Conservation (phyloP, 2,113 vertebrate species). For the Vombatus ursinus region DNA sequence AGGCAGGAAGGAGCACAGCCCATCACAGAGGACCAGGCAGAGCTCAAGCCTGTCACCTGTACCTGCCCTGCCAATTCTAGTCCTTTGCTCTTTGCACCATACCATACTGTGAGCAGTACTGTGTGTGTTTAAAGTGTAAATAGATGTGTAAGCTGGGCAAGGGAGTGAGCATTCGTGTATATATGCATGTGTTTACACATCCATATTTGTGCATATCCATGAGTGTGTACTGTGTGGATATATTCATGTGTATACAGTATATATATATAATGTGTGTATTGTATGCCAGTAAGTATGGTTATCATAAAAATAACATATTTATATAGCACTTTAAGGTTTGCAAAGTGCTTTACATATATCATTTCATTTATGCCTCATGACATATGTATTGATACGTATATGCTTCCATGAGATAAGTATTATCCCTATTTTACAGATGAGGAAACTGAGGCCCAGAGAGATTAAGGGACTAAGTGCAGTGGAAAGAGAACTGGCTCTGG, state of each 20-base stretch:
- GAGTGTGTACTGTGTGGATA: rapidly evolving
- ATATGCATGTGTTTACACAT: rapidly evolving
- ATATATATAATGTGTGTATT: background rate
- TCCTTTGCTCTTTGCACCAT: background rate
- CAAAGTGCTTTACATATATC: background rate
- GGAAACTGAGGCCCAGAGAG: too few relatives aligned
- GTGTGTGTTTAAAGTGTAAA: background rate
- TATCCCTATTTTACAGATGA: too few relatives aligned
- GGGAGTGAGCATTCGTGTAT: rapidly evolving
- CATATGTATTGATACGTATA: too few relatives aligned
- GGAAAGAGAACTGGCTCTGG: background rate
- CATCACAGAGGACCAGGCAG: background rate
- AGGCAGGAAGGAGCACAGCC: background rate
- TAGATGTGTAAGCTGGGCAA: rapidly evolving
- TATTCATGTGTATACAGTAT: rapidly evolving
- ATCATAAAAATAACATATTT: background rate
- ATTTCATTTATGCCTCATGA: too few relatives aligned
- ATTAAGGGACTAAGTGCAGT: too few relatives aligned
- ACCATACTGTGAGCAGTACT: background rate
- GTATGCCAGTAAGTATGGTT: background rate
- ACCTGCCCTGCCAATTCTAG: background rate
- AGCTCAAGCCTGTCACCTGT: too few relatives aligned
- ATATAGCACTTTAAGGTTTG: background rate
- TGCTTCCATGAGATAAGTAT: too few relatives aligned
- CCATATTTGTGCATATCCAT: too few relatives aligned